Conservation (phyloP, 2,113 vertebrate species). For the Bos javanicus region DNA sequence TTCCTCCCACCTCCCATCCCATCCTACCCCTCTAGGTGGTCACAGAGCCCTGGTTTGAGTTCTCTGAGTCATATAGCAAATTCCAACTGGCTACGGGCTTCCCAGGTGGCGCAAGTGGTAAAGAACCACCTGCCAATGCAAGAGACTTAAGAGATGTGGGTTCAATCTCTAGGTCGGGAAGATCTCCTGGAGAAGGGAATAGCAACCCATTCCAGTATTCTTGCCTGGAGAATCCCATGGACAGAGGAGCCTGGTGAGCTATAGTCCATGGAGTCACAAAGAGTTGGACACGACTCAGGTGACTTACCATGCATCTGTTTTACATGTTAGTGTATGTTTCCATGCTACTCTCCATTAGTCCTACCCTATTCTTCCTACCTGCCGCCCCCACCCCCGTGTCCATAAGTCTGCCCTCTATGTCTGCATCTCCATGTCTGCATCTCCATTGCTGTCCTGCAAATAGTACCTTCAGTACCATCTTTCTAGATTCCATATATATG, state of each 20-base stretch:
- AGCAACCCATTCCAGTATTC: neutral
- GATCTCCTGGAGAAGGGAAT: neutral
- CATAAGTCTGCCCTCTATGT: neutral
- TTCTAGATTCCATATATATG: neutral
- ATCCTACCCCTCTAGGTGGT: neutral
- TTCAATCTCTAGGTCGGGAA: neutral
- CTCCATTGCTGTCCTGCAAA: neutral
- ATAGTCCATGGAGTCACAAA: neutral
- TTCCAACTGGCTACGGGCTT: neutral
- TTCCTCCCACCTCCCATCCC: neutral
- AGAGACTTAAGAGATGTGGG: neutral
- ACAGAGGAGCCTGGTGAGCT: neutral
- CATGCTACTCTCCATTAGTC: neutral
- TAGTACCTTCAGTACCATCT: neutral
- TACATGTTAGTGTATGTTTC: neutral
- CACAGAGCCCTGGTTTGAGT: neutral
- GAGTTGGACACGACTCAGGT: neutral
- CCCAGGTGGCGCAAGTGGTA: rapidly evolving
- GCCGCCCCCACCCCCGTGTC: neutral
- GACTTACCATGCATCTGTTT: neutral
- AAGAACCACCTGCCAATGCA: neutral
- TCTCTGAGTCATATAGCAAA: neutral
- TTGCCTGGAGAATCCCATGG: neutral
- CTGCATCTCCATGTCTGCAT: neutral
- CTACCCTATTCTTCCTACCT: neutral